These are phyloP conservation scores for Sphaerodactylus townsendi DNA, from an alignment of 2,113 vertebrate species.

Conservation along the genomic window DNA sequence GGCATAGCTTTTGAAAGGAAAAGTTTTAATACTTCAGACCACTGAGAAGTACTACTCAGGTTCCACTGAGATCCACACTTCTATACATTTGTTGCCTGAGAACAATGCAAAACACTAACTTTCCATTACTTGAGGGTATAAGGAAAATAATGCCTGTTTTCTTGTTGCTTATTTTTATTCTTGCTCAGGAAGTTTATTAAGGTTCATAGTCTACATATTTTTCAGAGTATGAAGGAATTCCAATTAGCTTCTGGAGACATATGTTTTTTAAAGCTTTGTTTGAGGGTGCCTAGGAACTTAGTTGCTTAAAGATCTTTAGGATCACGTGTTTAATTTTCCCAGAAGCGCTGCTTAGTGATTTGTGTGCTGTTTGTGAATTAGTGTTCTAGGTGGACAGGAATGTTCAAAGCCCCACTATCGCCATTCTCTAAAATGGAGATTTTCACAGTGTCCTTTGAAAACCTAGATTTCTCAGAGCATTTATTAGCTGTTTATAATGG, in stretches of 20 bases:
- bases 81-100: background rate
- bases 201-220: background rate
- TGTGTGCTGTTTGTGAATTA: background rate
- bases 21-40: background rate
- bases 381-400: background rate
- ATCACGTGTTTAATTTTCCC: background rate
- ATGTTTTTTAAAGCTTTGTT: background rate
- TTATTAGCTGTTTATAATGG: background rate
- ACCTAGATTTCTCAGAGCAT: background rate
- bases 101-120: background rate
- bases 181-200: background rate
- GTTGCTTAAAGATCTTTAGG: background rate
- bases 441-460: background rate
- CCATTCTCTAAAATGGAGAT: background rate
- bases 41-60: background rate
- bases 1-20: too few species aligned
- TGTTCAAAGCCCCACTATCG: background rate
- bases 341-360: background rate
- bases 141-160: background rate
- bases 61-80: background rate
- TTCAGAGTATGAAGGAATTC: too few species aligned
- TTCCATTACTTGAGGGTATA: background rate
- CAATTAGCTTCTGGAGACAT: background rate
- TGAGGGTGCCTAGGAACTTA: background rate
- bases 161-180: background rate